Conservation (phyloP, 2,888 invertebrate species). For the Ochropacha duplaris region DNA sequence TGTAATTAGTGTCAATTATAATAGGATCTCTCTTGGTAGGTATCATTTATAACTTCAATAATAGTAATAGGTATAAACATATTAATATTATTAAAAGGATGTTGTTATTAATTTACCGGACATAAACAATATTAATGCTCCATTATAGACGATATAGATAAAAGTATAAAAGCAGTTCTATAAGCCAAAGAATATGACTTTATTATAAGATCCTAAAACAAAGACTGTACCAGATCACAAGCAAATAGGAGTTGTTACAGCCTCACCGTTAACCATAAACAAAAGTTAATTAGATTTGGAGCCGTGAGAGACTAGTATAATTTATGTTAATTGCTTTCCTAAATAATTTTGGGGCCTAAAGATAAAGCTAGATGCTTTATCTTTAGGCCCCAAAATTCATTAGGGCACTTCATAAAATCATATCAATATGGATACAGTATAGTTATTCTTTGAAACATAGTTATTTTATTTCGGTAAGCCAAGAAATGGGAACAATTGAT, state of each 20-base stretch:
- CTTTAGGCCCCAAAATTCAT: neutral
- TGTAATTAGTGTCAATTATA: neutral
- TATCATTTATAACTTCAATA: neutral
- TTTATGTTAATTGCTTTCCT: neutral
- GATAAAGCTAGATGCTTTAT: neutral
- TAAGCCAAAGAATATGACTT: neutral
- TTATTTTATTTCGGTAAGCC: too few species aligned
- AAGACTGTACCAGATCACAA: neutral
- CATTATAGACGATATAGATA: neutral
- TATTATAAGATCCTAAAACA: neutral
- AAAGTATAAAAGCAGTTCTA: neutral
- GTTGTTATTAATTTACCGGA: too few species aligned
- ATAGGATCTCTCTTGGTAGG: neutral
- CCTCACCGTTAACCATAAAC: conserved; percentile 45
- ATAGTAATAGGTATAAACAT: too few species aligned
- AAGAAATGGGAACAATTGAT: too few species aligned
- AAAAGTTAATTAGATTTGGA: conserved; percentile 56
- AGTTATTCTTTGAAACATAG: neutral
- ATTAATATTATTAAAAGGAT: too few species aligned
- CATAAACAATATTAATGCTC: too few species aligned
- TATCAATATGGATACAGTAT: neutral
- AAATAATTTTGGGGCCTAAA: neutral
- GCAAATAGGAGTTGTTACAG: conserved; percentile 2
- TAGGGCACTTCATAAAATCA: neutral
- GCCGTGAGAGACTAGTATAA: conserved; percentile 39